Evolutionary conservation across 2,113 vertebrate species (phyloP), one percentile per base, ranked within the genome.

Genomic region (Pseudopipra pipra): DNA sequence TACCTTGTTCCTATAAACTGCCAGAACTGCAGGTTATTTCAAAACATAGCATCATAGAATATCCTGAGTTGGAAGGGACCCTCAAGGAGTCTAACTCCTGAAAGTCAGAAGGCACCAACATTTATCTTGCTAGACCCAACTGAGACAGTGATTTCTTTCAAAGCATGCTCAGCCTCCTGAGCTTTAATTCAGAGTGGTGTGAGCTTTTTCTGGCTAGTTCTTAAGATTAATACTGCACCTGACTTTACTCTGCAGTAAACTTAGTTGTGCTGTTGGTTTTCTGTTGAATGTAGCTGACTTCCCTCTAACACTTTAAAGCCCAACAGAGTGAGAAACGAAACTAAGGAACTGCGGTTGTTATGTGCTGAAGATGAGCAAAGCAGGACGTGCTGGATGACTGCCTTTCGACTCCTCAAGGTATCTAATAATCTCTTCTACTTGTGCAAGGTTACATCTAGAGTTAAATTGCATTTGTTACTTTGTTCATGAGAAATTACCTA

Each of bases 361-460:
- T 99, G 99, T 95, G 99, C 99, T 2, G 99, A 99, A 78, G 99
- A 99, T 5, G 99, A 99, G 75, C 99, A 99, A 95, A 98, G 98
- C 97, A 98, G 99, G 43, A 98, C 98, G 0, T 99, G 99, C 97
- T 99, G 99, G 99, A 98, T 99, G 98, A 99, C 98, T 1, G 99
- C 99, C 2, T 99, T 99, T 97, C 97, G 99, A 89, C 98, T 99
- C n/a, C 98, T 99, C 85, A 99, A 99, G 99, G 99, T 99, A 98
- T 61, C 30, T 46, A 19, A 58, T 41, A 23, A 58, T 73, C 78
- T 20, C 17, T 59, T 62, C 9, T 49, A 1, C 46, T 59, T 55
- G 19, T 55, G 59, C 39, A 81, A 59, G 89, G 14, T 47, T 90
- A 41, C 12, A 41, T 33, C 12, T 90, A 1, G 20, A 37, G 39